Evolutionary conservation across 2,888 invertebrate species (phyloP), one percentile per base, ranked within the genome.

Genomic region (Dynastes hyllus): DNA sequence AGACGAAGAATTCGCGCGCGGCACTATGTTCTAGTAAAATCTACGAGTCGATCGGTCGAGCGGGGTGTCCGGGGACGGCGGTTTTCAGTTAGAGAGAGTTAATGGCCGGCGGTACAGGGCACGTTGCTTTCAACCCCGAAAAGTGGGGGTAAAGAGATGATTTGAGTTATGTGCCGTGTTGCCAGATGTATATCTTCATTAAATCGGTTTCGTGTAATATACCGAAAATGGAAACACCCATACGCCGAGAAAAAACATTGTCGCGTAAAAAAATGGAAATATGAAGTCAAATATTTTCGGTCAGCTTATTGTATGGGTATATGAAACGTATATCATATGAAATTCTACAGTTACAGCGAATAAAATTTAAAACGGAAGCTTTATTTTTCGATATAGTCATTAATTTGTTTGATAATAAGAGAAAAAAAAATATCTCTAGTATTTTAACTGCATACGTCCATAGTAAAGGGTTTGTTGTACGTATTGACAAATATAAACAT

Each of bases 41-140:
- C 51, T 53, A 66, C 50, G 69, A 75, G 37, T 16, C 40, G 67
- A 76, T 58, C n/a, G 58, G 78, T 65, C 53, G 69, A 27, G 67
- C 58, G 73, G 75, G 55, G 76, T 61, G 40, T 2, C 32, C 53
- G 79, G 58, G 58, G 66, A 53, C 22, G 80, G 77, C 66, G 73
- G 63, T 65, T 78, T 78, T 78, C 78, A 80, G 78, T 76, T 76
- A 71, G 79, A 71, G 69, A 69, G 81, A 81, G 83, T 81, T 82
- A 84, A 83, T 83, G 84, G 84, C 83, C 81, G 83, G 77, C 76
- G 66, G 81, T 79, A 77, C 80, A 79, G 73, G 73, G 61, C 73
- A 73, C 61, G 78, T 79, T 77, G 79, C 80, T 82, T 83, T 79
- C 82, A 82, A 81, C 83, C 82, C 73, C 83, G 78, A 79, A 81